Conservation (phyloP, 2,113 vertebrate genomes). For the Sebastes fasciatus region DNA sequence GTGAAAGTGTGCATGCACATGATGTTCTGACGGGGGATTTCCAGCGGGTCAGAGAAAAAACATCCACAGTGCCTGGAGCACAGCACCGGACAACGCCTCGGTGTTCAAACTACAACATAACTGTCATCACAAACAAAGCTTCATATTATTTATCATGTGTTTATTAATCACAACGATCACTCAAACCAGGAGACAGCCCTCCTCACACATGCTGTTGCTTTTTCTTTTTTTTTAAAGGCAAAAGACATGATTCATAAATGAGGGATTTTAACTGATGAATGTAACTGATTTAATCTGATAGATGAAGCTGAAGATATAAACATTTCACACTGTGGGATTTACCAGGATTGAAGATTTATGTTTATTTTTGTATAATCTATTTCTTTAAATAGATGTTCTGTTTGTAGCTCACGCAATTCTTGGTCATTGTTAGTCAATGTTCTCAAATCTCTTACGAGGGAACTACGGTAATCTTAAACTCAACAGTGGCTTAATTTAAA, state of each 20-base stretch:
- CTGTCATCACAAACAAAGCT: no score
- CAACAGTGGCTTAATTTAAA: background rate
- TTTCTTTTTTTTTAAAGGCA: background rate
- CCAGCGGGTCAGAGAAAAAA: no score
- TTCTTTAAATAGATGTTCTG: background rate
- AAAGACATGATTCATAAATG: constrained; percentile 1
- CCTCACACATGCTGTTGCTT: background rate
- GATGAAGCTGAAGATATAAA: background rate
- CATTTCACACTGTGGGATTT: constrained; percentile 8
- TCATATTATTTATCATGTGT: no score
- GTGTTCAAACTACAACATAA: no score
- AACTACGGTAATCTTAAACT: background rate
- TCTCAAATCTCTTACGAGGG: background rate
- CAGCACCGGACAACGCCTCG: no score
- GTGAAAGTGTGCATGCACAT: no score
- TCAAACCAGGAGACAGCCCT: no score
- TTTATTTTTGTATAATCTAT: background rate
- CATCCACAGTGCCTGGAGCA: no score
- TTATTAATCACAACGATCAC: no score
- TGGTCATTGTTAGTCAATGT: background rate
- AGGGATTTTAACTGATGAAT: constrained; percentile 15
- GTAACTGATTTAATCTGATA: background rate
- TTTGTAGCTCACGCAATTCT: background rate
- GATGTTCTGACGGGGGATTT: no score
- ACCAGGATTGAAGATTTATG: constrained; percentile 1